Evolutionary conservation across 2,113 vertebrate species (phyloP), one percentile per base, ranked within the genome.

Genomic region (Furnarius figulus): DNA sequence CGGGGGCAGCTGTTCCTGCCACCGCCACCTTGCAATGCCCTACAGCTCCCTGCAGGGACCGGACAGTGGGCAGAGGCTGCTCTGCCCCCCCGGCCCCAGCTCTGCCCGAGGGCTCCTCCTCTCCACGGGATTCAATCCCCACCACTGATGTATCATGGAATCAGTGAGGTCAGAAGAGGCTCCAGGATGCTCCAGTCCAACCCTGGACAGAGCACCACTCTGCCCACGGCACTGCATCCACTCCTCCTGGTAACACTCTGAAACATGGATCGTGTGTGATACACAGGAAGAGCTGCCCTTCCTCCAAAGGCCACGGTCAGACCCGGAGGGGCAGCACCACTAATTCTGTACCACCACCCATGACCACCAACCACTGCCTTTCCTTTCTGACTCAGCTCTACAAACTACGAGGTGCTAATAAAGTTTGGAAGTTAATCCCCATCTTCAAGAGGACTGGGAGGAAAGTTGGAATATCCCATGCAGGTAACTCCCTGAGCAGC

Each of bases 21-120:
- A 2, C n/a, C 46, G 19, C 11, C 0, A 1, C 35, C 61, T 7
- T 15, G 19, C 11, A 10, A 9, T 40, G 40, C 40, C 8, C n/a
- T n/a, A n/a, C n/a, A n/a, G n/a, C n/a, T n/a, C n/a, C n/a, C 2
- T 4, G 30, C 14, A 6, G 1, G 0, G 14, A 8, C 15, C 8
- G 7, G 56, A 25, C 47, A 31, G 5, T 52, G 27, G 37, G 77
- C 55, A 59, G 78, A 44, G n/a, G 22, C 65, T 55, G 68, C 39
- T 18, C 30, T 1, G 8, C n/a, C 33, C 0, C 0, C 0, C 0
- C 9, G 52, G 3, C 44, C 3, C 58, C 15, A 42, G 56, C 68
- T 13, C 27, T 17, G 2, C 16, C 14, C 23, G 0, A n/a, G 0
- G 1, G 22, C 62, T 10, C 62, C 58, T 35, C 28, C 61, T 87